phyloP scores from a whole-genome alignment of 2,113 vertebrate genomes.

The Pterocles burchelli region DNA sequence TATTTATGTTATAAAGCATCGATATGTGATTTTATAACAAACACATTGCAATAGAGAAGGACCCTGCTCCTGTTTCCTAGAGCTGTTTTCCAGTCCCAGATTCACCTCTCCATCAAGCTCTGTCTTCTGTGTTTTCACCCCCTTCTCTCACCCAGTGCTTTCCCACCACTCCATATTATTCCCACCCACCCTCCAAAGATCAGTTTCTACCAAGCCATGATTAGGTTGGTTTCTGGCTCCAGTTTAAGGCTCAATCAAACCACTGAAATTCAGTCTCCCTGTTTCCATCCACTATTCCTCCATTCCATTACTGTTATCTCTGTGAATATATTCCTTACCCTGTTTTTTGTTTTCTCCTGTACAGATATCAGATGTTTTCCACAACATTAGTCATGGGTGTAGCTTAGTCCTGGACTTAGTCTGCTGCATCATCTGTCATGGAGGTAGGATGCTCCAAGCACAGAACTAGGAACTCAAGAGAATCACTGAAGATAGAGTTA shows the following conservation, averaged over 20 bases:
- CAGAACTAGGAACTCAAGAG: not conserved
- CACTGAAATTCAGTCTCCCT: not conserved
- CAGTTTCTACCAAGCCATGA: not conserved
- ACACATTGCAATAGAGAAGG: not conserved
- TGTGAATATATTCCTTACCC: not conserved
- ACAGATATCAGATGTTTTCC: not conserved
- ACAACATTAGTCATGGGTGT: not conserved
- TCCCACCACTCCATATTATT: not conserved
- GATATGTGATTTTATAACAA: not conserved
- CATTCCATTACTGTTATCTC: not conserved
- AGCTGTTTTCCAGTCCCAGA: not conserved
- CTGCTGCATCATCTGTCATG: not conserved
- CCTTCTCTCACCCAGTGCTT: not conserved
- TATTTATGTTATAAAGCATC: not conserved
- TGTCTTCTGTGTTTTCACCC: not conserved
- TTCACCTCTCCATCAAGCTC: not conserved
- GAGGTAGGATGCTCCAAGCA: not conserved
- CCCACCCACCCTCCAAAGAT: not conserved
- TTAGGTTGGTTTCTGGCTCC: not conserved
- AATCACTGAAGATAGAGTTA: not conserved
- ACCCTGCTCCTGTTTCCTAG: not conserved
- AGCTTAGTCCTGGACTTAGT: not conserved
- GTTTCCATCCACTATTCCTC: not conserved
- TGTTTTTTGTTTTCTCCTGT: not conserved
- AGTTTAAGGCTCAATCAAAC: not conserved